Evolutionary conservation across 2,113 vertebrate species (phyloP), one percentile per base, ranked within the genome.

Genomic region (Podarcis cretensis): DNA sequence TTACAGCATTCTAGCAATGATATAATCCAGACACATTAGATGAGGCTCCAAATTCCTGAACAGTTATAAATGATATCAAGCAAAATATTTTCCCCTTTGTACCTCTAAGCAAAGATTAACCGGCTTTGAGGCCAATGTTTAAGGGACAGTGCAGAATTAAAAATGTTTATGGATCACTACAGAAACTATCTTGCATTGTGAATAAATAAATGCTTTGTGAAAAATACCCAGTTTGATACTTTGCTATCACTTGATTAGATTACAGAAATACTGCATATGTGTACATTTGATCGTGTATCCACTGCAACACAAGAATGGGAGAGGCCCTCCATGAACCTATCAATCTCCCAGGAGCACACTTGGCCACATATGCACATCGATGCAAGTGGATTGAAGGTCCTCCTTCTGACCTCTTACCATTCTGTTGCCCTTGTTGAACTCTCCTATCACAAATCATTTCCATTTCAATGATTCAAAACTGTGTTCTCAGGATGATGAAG

Each of bases 1-100:
- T 87, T 73, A 81, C 78, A 87, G 25, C 86, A 81, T 87, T 81
- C 68, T 81, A 87, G 73, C 86, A 87, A 30, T 87, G 86, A 87
- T 81, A 87, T 80, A 81, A 81, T 87, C 86, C 86, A 87, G 86
- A 87, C 32, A 81, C 78, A 73, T 87, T 59, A 81, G 66, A 81
- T 71, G 79, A 87, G 86, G 86, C 66, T 87, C 68, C 66, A 87
- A 81, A 87, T 87, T 81, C 78, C 78, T 73, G 66, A 87, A 57
- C 21, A 80, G 66, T 87, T 87, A 81, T 87, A 87, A 87, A 81
- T 63, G 86, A 81, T 59, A 81, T 32, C 69, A 81, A 13, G 66
- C 68, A 71, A 81, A 81, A 81, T 16, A 74, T 87, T 43, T 59
- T 13, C 66, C 48, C 54, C 54, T 81, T 79, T 81, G 68, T 87